phyloP scores from a whole-genome alignment of 2,113 vertebrate species.

The Sinocyclocheilus anshuiensis region DNA sequence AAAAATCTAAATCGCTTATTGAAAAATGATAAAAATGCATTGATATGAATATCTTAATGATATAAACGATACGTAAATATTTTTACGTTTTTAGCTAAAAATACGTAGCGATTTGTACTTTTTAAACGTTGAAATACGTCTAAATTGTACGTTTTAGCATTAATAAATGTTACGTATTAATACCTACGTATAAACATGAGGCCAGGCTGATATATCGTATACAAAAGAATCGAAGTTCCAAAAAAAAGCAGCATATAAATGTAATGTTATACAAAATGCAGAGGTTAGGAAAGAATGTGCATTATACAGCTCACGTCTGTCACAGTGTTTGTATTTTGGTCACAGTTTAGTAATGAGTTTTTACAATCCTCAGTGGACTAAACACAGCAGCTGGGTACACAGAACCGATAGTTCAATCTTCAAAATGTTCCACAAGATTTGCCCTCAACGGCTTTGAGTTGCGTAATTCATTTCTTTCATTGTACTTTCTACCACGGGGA shows the following conservation, averaged over 20 bases:
- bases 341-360: neutral
- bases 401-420: neutral
- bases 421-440: neutral
- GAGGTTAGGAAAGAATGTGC: neutral
- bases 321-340: slow-evolving; percentile 2
- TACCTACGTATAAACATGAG: no score
- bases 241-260: neutral
- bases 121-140: no score
- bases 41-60: no score
- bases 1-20: no score
- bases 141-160: no score
- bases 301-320: neutral
- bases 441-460: neutral
- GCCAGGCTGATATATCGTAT: no score
- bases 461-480: neutral
- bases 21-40: no score
- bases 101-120: no score
- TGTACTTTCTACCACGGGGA: neutral
- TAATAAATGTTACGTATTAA: no score
- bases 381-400: neutral
- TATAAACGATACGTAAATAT: no score
- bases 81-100: no score
- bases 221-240: neutral
- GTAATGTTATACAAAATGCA: neutral
- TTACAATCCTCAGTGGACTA: neutral